Base-by-base conservation (phyloP, 2,888 invertebrate species). In the Diachrysia chrysitis region DNA sequence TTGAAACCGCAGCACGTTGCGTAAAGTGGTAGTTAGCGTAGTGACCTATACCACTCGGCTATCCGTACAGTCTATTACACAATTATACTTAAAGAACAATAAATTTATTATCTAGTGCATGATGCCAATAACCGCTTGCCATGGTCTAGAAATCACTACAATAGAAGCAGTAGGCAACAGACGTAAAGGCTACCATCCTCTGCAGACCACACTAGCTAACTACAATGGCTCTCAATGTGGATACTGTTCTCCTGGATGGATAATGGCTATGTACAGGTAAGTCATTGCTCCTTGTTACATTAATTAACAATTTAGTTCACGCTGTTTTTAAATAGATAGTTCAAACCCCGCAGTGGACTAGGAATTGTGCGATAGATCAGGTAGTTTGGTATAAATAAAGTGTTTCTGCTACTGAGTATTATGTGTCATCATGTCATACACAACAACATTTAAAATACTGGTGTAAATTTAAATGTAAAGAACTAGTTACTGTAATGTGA, bases 191-290 rank as follows among this genome's bases (percentile, higher is more conserved):
- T 97, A 97, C 82, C 96, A 97, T 81, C 93, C 95, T 0, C 91
- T 97, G 37, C 97, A 97, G 85, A 92, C 89, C 46, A 91, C 95
- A 0, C 89, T 97, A 53, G 96, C 96, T 1, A 89, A 95, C 48
- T 92, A 95, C 81, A 96, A 96, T 87, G 97, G 97, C 1, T 96
- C 96, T 0, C 97, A 97, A 85, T 97, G 97, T 85, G 97, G 97
- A 0, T 97, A 95, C 83, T 98, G 98, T 85, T 96, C 96, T 17
- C 97, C 97, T 0, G 97, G 97, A 2, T 97, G 97, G 96, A 95
- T 97, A 54, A 97, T 97, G 97, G 96, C 96, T 78, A 97, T 97
- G 96, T 95, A 96, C 89, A 96, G 96, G 96, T 96, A 5, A 42
- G 42, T n/a, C 6, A n/a, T 5, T 16, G 2, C 42, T 42, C 0